phyloP scores from a whole-genome alignment of 2,888 invertebrate genomes.

The Malthinus seriepunctatus region DNA sequence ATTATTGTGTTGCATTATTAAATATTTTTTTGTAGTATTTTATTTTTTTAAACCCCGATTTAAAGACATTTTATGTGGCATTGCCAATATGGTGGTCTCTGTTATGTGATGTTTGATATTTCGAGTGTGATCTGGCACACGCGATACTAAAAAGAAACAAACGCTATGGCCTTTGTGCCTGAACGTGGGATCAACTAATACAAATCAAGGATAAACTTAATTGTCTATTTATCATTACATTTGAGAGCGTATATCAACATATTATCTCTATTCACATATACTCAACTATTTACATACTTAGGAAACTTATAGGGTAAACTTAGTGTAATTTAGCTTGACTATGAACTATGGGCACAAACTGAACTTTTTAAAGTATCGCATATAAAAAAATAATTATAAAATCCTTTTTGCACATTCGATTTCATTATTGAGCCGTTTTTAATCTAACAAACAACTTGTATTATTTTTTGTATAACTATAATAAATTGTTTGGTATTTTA shows the following conservation, averaged over 20 bases:
- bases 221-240: constrained; percentile 50
- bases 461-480: constrained; percentile 8
- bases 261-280: constrained; percentile 52
- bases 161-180: constrained; percentile 53
- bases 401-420: constrained; percentile 8
- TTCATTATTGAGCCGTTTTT: not conserved
- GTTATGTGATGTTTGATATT: constrained; percentile 45
- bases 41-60: constrained; percentile 10
- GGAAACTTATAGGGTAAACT: constrained; percentile 41
- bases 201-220: constrained; percentile 52
- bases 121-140: constrained; percentile 54
- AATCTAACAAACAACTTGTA: too few relatives aligned
- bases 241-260: constrained; percentile 46
- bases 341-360: constrained; percentile 56
- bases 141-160: constrained; percentile 42
- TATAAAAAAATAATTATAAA: not conserved
- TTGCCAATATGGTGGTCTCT: constrained; percentile 18
- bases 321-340: constrained; percentile 53
- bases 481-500: constrained; percentile 21
- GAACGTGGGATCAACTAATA: constrained; percentile 57
- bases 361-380: constrained; percentile 47
- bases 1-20: constrained; percentile 40
- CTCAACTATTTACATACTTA: constrained; percentile 49
- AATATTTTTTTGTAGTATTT: constrained; percentile 40
- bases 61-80: not conserved